phyloP scores from a whole-genome alignment of 2,797 vertebrate species.

The Merluccius polli region DNA sequence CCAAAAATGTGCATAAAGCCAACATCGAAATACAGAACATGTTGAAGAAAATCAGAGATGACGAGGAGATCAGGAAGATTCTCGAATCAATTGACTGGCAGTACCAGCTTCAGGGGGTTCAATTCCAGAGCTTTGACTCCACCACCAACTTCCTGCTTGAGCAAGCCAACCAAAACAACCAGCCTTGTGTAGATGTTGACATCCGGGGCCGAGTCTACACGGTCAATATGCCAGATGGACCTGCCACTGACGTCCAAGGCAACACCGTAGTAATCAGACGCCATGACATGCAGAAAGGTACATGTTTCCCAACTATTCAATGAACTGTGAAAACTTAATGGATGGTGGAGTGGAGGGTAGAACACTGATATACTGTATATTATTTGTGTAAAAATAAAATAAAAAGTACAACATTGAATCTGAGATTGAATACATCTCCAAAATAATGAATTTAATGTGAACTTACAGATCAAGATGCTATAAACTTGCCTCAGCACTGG shows the following conservation, averaged over 20 bases:
- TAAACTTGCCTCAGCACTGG: conserved; percentile 72
- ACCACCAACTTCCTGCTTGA: conserved; percentile 75
- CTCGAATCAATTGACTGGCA: conserved; percentile 79
- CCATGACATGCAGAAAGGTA: conserved; percentile 75
- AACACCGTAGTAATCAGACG: conserved; percentile 66
- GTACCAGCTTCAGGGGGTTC: conserved; percentile 43
- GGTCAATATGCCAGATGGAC: conserved; percentile 60
- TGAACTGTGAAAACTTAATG: too few relatives aligned
- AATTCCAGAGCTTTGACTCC: conserved; percentile 69
- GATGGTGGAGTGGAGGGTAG: too few relatives aligned
- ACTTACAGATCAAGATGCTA: conserved; percentile 15
- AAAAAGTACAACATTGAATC: background rate
- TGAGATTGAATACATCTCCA: background rate
- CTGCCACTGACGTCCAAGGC: conserved; percentile 58
- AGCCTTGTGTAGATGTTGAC: conserved; percentile 23
- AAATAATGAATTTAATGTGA: conserved; percentile 2
- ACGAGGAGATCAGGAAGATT: conserved; percentile 58
- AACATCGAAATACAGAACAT: conserved; percentile 63
- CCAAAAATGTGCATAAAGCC: conserved; percentile 69
- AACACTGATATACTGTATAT: background rate
- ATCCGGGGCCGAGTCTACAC: conserved; percentile 63
- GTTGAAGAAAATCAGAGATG: conserved; percentile 53
- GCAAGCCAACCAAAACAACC: conserved; percentile 50
- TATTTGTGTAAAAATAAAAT: too few relatives aligned
- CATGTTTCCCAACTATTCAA: conserved; percentile 9